These are phyloP conservation scores for Sinocyclocheilus anshuiensis DNA, from an alignment of 2,113 vertebrate species.

Conservation along the genomic window DNA sequence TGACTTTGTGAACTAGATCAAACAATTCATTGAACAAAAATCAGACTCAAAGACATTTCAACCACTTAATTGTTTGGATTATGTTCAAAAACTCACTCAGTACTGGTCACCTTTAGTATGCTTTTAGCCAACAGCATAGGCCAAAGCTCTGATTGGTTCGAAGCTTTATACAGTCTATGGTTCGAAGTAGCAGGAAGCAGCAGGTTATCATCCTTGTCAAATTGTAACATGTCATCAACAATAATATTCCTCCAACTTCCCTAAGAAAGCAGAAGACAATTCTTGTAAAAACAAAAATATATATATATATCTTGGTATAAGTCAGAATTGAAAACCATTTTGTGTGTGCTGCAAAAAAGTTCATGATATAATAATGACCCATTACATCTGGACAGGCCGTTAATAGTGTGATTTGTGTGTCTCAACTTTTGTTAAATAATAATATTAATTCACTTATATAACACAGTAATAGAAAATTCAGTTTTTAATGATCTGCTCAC, in stretches of 20 bases:
- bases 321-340: background rate
- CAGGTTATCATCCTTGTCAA: conserved; percentile 82
- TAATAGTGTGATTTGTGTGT: background rate
- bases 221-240: conserved; percentile 89
- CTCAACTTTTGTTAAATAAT: background rate
- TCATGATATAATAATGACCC: background rate
- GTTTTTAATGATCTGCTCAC: conserved; percentile 8
- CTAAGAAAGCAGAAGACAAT: conserved; percentile 65
- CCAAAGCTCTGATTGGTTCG: conserved; percentile 86
- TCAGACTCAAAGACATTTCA: background rate
- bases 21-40: background rate
- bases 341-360: background rate
- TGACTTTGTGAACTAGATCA: background rate
- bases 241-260: conserved; percentile 93
- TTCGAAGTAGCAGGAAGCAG: conserved; percentile 80
- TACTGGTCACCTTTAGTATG: conserved; percentile 88
- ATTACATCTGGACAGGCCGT: background rate
- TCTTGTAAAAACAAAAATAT: background rate
- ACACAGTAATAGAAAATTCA: background rate
- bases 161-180: no score
- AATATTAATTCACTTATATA: background rate
- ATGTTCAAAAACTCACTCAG: conserved; percentile 80
- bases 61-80: background rate
- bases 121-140: conserved; percentile 92
- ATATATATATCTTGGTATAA: background rate